A percentile compares a stretch with the other conserved stretches of the same genome.
phyloP scores from a whole-genome alignment of 2,113 vertebrate genomes.

The Nyctereutes procyonoides region DNA sequence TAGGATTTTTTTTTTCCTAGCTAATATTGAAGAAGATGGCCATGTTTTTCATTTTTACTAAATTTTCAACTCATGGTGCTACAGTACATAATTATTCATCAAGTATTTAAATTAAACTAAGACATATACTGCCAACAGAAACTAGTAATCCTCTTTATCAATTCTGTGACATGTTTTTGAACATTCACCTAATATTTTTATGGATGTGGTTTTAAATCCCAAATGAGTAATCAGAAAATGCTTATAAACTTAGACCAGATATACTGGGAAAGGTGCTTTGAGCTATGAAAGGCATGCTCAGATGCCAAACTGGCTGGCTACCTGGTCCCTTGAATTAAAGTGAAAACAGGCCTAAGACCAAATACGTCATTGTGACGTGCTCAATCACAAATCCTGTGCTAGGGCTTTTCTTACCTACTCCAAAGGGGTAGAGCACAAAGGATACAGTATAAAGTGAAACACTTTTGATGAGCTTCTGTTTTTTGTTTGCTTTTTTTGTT shows the following conservation, averaged over 20 bases:
- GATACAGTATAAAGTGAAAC: not conserved
- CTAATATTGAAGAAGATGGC: not conserved
- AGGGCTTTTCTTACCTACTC: not conserved
- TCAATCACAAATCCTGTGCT: fast-evolving
- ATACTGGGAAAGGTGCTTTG: not conserved
- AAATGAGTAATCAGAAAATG: not conserved
- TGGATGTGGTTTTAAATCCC: not conserved
- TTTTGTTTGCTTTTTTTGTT: not conserved
- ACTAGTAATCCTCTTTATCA: not conserved
- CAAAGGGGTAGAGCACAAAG: not conserved
- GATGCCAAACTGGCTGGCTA: not conserved
- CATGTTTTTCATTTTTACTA: not conserved
- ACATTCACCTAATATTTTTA: not conserved
- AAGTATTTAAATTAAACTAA: conserved; percentile 13
- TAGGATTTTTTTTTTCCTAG: not conserved
- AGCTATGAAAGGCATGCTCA: not conserved
- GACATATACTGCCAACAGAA: not conserved
- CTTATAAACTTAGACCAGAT: not conserved
- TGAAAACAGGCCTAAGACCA: not conserved
- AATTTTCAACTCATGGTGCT: not conserved
- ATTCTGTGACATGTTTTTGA: not conserved
- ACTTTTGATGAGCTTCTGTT: not conserved
- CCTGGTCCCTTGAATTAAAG: not conserved
- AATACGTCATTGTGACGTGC: not conserved
- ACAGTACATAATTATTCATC: not conserved